These are phyloP conservation scores for Holacanthella duospinosa DNA, from an alignment of 2,888 invertebrate genomes.

Conservation along the genomic window DNA sequence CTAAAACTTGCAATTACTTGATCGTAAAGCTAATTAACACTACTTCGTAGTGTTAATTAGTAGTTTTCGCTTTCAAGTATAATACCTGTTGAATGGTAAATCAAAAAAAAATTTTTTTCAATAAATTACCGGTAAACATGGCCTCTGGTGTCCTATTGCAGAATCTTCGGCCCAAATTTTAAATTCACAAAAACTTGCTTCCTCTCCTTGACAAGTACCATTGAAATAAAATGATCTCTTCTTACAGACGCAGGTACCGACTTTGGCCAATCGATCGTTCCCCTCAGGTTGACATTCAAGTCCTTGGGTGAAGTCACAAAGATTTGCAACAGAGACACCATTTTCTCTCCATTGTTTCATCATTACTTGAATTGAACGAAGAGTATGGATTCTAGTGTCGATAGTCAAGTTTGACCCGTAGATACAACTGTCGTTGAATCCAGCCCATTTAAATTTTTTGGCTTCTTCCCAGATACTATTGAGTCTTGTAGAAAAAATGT, in stretches of 20 bases:
- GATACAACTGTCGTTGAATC: neutral
- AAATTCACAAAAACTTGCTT: neutral
- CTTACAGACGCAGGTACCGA: neutral
- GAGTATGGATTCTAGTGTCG: neutral
- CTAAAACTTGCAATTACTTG: too few relatives aligned
- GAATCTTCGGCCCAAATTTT: neutral
- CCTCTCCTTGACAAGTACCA: neutral
- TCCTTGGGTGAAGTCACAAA: neutral
- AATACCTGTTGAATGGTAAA: too few relatives aligned
- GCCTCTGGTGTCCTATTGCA: neutral
- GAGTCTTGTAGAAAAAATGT: neutral
- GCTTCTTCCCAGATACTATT: neutral
- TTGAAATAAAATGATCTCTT: neutral
- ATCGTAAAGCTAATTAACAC: too few relatives aligned
- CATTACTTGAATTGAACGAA: neutral
- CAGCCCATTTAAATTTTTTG: neutral
- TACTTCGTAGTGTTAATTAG: too few relatives aligned
- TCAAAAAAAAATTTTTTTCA: too few relatives aligned
- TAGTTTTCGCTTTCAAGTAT: too few relatives aligned
- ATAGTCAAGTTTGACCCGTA: slow-evolving; percentile 10
- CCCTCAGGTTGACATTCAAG: neutral
- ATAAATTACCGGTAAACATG: neutral
- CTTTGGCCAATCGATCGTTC: neutral
- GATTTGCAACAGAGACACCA: neutral
- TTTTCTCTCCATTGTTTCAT: neutral